Evolutionary conservation across 2,797 vertebrate genomes (phyloP), one percentile per base, ranked within the genome.

Genomic region (Meriones psammophilus): DNA sequence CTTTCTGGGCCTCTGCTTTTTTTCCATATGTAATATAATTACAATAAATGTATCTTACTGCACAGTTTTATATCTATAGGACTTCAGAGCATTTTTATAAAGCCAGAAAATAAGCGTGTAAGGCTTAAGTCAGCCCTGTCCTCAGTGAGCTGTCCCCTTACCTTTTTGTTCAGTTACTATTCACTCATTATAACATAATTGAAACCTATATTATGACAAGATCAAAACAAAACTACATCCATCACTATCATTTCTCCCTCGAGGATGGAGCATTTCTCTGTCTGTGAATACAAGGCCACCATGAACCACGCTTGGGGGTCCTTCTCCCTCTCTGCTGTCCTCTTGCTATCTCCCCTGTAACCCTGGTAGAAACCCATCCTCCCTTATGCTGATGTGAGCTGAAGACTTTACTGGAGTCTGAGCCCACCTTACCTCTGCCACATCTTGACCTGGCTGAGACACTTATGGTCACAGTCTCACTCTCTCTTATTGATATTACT

Each of bases 351-450:
- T 28, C 36, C 12, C 73, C 18, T 50, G 28, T 6, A 12, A n/a
- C 68, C 13, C 28, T 14, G 36, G 12, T 17, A 3, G 4, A 39
- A 46, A 8, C 58, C 26, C 20, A 28, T 88, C n/a, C 54, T 13
- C 0, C 0, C 0, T 39, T 20, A 8, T 62, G n/a, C 62, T 56
- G 74, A 18, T 62, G 2, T 17, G 68, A 9, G 26, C 58, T 4
- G n/a, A 58, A 20, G 28, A 22, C 50, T 4, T 14, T 78, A 36
- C 60, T 33, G 2, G 83, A 58, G 20, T n/a, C 46, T 17, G 58
- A 4, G 22, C 5, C 0, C 26, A 46, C 30, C 66, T 77, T 18
- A 9, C 0, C 64, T 89, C 79, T 39, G 77, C 28, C 39, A 68
- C 3, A n/a, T 30, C 91, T 17, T 56, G 50, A 24, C 26, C 36